Conservation (phyloP, 35 echinoderm and acorn worm species). For the Lytechinus variegatus region DNA sequence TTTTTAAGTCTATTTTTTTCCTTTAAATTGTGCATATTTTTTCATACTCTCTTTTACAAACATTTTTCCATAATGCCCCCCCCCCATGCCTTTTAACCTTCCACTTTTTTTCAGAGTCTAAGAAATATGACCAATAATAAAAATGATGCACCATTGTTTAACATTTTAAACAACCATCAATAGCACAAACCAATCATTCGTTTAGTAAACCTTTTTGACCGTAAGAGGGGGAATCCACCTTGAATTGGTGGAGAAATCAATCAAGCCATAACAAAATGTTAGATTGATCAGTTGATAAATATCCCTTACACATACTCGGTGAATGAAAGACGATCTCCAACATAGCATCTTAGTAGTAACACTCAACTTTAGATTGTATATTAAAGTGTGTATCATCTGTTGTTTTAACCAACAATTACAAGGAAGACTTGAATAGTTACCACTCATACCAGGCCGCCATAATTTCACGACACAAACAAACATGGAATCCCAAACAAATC, state of each 20-base stretch:
- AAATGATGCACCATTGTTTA: too few relatives aligned
- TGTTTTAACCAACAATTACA: neutral
- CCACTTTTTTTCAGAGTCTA: too few relatives aligned
- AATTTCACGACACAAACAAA: too few relatives aligned
- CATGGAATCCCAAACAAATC: too few relatives aligned
- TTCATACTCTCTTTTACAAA: neutral
- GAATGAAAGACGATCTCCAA: neutral
- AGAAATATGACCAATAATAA: too few relatives aligned
- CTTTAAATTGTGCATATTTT: neutral
- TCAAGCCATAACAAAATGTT: too few relatives aligned
- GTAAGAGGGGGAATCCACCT: too few relatives aligned
- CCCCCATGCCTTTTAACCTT: neutral
- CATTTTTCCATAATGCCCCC: neutral
- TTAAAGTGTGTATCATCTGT: neutral
- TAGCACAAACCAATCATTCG: too few relatives aligned
- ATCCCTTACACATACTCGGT: neutral
- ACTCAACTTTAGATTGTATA: neutral
- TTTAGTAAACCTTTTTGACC: too few relatives aligned
- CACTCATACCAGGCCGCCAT: too few relatives aligned
- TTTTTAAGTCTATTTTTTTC: neutral
- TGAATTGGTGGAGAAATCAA: too few relatives aligned
- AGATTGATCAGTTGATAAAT: neutral
- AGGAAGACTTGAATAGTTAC: neutral
- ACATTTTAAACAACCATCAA: too few relatives aligned
- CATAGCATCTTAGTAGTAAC: neutral